Percentiles rank a stretch among this genome's conserved stretches.
Evolutionary conservation across 2,888 invertebrate genomes (phyloP).

Genomic region (Willowsia nigromaculata): DNA sequence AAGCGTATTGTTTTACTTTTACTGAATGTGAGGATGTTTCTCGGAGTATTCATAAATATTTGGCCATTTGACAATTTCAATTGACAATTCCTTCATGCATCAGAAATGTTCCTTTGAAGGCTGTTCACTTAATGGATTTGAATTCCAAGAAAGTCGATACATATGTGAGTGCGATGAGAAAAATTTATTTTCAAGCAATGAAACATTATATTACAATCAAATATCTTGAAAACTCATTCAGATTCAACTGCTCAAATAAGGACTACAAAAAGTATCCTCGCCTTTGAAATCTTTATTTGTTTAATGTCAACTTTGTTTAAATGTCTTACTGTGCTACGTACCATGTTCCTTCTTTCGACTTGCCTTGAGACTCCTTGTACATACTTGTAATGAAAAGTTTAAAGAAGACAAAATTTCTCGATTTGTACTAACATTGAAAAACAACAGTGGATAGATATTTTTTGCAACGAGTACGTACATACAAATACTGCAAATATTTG

Average conservation of each 20-base stretch:
- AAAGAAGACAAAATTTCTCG: not conserved
- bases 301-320: constrained; percentile 5
- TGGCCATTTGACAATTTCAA: no score
- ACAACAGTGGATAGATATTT: no score
- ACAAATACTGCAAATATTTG: not conserved
- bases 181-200: not conserved
- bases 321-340: not conserved
- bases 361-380: not conserved
- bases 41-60: no score
- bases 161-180: no score
- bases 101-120: no score
- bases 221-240: not conserved
- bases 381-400: not conserved
- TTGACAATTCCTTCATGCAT: no score
- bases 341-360: not conserved
- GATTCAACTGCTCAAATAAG: not conserved
- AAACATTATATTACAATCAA: not conserved
- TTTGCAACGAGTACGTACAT: no score
- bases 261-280: not conserved
- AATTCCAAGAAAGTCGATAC: no score
- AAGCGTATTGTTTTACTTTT: not conserved
- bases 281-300: constrained; percentile 5
- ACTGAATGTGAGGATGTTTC: no score
- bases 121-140: no score
- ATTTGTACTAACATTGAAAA: not conserved